Percentiles rank a stretch among this genome's conserved stretches.
phyloP scores from a whole-genome alignment of 2,797 vertebrate genomes.

The Acanthornis magna region DNA sequence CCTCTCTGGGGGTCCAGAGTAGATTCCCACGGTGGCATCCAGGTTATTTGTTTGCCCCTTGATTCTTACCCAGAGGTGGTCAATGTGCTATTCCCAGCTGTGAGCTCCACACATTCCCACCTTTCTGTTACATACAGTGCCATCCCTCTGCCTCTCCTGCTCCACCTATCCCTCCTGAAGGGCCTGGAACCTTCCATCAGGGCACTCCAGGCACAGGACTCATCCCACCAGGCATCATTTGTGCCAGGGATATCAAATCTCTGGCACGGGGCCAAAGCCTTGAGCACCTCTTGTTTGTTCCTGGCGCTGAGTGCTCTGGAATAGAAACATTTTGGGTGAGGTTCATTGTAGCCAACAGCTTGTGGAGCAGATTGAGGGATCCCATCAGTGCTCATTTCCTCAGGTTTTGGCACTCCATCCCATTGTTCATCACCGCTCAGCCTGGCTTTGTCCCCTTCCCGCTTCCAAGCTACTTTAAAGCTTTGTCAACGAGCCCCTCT shows the following conservation, averaged over 20 bases:
- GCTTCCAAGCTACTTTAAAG: background rate
- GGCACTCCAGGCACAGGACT: too few species aligned
- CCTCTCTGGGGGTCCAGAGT: too few species aligned
- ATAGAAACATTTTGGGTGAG: background rate
- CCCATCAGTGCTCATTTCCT: background rate
- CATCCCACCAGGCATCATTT: too few species aligned
- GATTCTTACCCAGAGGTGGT: background rate
- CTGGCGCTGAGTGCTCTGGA: rapidly evolving
- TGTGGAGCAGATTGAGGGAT: background rate
- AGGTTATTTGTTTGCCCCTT: background rate
- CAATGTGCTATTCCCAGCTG: background rate
- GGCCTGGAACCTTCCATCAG: too few species aligned
- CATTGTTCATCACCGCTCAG: background rate
- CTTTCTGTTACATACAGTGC: too few species aligned
- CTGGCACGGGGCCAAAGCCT: background rate
- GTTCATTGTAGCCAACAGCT: background rate
- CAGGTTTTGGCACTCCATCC: background rate
- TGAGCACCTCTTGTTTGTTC: background rate
- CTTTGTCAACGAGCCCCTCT: rapidly evolving
- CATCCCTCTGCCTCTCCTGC: too few species aligned
- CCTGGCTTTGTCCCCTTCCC: background rate
- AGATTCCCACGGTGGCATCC: too few species aligned
- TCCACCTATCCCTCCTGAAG: too few species aligned
- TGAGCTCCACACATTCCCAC: background rate
- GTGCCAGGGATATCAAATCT: too few species aligned